Evolutionary conservation across 2,113 vertebrate species (phyloP), one percentile per base, ranked within the genome.

Genomic region (Chaetorhynchus papuensis): DNA sequence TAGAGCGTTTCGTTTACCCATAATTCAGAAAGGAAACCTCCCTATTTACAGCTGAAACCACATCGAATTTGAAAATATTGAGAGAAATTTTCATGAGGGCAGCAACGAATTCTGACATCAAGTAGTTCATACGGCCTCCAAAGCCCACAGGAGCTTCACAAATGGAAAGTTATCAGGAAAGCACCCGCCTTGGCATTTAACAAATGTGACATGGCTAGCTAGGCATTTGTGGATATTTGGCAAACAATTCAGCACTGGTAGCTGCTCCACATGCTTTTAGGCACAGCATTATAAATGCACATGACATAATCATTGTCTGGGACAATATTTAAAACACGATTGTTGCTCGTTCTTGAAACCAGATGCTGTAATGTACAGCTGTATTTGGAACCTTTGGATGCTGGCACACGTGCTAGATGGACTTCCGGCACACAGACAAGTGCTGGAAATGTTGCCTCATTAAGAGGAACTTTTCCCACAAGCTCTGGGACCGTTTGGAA

Each of bases 401-500:
- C 82, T 89, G 81, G 78, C 70, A 53, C 3, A 3, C 1, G 2
- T 53, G 41, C 54, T 90, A 19, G 56, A 39, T 76, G 75, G 90
- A 88, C 87, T 77, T 95, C 82, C 82, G 83, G 33, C 68, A 63
- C 12, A 57, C 15, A 54, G 49, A 56, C 15, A 13, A 93, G 78
- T 44, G 42, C 75, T 96, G 87, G 63, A 95, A 95, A 88, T 41
- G 41, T 39, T 96, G 78, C 63, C 47, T 96, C 66, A 28, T 90
- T 93, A 95, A 61, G 12, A 53, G 30, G 45, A 89, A 77, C 37
- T 91, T 70, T 79, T 76, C 82, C 66, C 78, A 79, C 42, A 31
- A 59, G 74, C 70, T 83, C 78, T 87, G 78, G 66, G 70, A 77
- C 89, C 88, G 47, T 79, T 95, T 79, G 84, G 89, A 91, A 96